Evolutionary conservation across 1,140 invertebrate species (phyloP), one percentile per base, ranked within the genome.

Genomic region (Pseudomyrmex concolor): DNA sequence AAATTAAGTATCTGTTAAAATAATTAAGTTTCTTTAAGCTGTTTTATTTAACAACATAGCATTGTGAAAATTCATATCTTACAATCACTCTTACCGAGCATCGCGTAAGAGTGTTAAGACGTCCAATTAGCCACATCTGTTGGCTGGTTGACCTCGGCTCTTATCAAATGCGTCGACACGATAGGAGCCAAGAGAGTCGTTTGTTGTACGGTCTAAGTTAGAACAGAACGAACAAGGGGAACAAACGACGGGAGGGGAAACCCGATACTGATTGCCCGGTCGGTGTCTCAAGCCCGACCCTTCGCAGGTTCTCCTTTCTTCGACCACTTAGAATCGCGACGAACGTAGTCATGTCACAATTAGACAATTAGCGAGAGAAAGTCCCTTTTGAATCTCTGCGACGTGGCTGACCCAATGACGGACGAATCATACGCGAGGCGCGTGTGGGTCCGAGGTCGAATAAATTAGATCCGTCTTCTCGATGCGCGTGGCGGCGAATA

Each of bases 131-230:
- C 34, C 86, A 87, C 86, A 89, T 91, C 84, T 90, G 89, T 91
- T 88, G 87, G 88, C 84, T 86, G 87, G 84, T 86, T 91, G 91
- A 91, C 91, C 91, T 91, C 90, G 89, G 68, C 73, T 87, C 85
- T 89, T 91, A 92, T 92, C 91, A 92, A 90, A 90, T 85, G 80
- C 88, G 86, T 90, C 89, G 89, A 91, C 87, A 87, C 88, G 89
- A 92, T 91, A 91, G 86, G 83, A 90, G 84, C 85, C 73, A 81
- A 89, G 87, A 89, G 87, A 89, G 84, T 77, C 85, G 81, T 90
- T 91, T 90, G 89, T 89, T 88, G 76, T 84, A 76, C 64, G 78
- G 34, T 88, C 86, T 81, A 89, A 72, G 62, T 77, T 78, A 48
- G 54, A 63, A 60, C 62, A 48, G 55, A 34, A 51, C 25, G 12